Evolutionary conservation across 2,888 invertebrate species (phyloP).

Genomic region (Aphodius granarius): DNA sequence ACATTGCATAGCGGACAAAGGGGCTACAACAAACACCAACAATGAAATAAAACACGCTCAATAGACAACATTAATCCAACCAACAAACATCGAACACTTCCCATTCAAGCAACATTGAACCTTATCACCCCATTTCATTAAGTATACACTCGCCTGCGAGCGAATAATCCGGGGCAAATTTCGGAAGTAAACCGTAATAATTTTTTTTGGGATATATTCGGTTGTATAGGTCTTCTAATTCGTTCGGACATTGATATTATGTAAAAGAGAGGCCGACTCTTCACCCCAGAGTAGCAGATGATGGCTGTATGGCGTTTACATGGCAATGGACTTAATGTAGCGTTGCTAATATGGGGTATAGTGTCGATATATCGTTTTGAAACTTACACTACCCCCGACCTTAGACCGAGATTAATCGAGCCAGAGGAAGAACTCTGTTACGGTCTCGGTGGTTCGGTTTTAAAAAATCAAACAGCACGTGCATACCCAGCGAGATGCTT

Average conservation of each 20-base stretch:
- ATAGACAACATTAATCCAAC: conserved; percentile 55
- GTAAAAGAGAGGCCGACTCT: conserved; percentile 4
- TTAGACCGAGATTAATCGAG: conserved; percentile 5
- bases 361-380: conserved; percentile 22
- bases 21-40: conserved; percentile 55
- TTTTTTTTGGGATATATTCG: conserved; percentile 46
- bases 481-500: background rate
- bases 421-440: background rate
- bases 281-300: conserved; percentile 39
- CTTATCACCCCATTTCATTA: conserved; percentile 22
- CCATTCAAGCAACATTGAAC: conserved; percentile 32
- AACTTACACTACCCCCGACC: background rate
- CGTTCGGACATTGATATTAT: conserved; percentile 52
- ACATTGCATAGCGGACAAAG: conserved; percentile 53
- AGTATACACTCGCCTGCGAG: conserved; percentile 27
- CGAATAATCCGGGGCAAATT: conserved; percentile 27
- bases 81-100: conserved; percentile 52
- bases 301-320: conserved; percentile 48
- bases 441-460: background rate
- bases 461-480: background rate
- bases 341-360: conserved; percentile 54
- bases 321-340: conserved; percentile 55
- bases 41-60: conserved; percentile 57
- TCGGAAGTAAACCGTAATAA: conserved; percentile 48
- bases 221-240: conserved; percentile 50